phyloP scores from a whole-genome alignment of 1,140 invertebrate species.

The Diabrotica undecimpunctata region DNA sequence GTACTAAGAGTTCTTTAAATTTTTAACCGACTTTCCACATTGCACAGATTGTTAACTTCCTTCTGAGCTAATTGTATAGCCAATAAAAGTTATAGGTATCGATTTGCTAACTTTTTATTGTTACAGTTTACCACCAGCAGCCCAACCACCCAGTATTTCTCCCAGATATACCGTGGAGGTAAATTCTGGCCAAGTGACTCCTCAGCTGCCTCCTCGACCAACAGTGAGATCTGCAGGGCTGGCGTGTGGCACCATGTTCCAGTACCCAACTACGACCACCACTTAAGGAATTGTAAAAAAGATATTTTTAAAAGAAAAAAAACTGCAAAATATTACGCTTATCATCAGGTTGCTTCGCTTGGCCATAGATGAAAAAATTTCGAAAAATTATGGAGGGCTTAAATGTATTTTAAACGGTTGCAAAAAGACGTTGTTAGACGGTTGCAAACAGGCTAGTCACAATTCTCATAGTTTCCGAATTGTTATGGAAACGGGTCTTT shows the following conservation, averaged over 20 bases:
- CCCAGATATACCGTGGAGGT: slow-evolving; percentile 39
- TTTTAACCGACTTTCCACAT: no score
- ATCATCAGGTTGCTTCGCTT: slow-evolving; percentile 10
- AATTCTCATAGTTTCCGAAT: no score
- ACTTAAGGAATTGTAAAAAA: slow-evolving; percentile 28
- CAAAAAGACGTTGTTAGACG: no score
- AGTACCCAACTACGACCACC: slow-evolving; percentile 44
- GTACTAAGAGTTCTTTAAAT: no score
- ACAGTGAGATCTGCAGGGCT: slow-evolving; percentile 41
- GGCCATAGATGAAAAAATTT: neutral
- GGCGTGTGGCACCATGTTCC: slow-evolving; percentile 42
- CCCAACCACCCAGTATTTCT: slow-evolving; percentile 39
- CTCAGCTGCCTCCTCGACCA: slow-evolving; percentile 41
- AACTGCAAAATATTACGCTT: slow-evolving; percentile 13
- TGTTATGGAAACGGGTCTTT: no score
- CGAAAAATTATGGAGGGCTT: neutral
- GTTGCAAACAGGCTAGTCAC: no score
- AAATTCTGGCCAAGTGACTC: slow-evolving; percentile 39
- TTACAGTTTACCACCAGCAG: slow-evolving; percentile 21
- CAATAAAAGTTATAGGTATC: no score
- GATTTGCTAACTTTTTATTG: neutral
- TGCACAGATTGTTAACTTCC: no score
- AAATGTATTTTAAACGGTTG: no score
- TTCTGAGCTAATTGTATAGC: no score
- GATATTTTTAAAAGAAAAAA: neutral